phyloP scores from a whole-genome alignment of 2,113 vertebrate species.

The Hippocampus abdominalis region DNA sequence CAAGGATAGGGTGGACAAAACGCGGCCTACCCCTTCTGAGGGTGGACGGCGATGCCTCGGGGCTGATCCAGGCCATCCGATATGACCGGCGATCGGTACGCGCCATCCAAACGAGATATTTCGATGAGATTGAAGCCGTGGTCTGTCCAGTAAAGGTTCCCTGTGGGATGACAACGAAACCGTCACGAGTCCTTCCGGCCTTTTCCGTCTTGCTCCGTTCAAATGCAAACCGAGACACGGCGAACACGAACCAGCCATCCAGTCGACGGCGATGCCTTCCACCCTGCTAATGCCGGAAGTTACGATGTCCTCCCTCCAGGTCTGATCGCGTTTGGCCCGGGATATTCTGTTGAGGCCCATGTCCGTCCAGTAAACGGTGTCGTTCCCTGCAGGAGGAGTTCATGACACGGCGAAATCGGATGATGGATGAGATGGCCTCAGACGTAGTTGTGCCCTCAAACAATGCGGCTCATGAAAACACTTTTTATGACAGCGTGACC shows the following conservation, averaged over 20 bases:
- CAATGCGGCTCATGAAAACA: slow-evolving; percentile 44
- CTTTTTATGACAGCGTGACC: slow-evolving; percentile 47
- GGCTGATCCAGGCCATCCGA: slow-evolving; percentile 94
- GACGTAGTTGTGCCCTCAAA: slow-evolving; percentile 33
- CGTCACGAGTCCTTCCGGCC: too few relatives aligned
- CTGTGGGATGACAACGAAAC: slow-evolving; percentile 56
- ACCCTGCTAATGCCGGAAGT: slow-evolving; percentile 94
- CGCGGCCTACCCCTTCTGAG: slow-evolving; percentile 79
- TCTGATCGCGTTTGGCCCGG: slow-evolving; percentile 90
- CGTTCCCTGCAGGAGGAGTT: slow-evolving; percentile 79
- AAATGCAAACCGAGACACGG: neutral
- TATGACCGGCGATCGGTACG: slow-evolving; percentile 91
- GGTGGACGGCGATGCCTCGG: slow-evolving; percentile 89
- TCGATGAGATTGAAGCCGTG: slow-evolving; percentile 97
- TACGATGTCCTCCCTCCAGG: slow-evolving; percentile 94
- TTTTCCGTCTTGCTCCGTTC: neutral
- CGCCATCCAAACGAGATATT: slow-evolving; percentile 89
- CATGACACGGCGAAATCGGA: slow-evolving; percentile 31
- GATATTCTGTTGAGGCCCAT: slow-evolving; percentile 98
- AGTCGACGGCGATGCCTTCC: slow-evolving; percentile 95
- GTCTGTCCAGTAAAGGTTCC: slow-evolving; percentile 97
- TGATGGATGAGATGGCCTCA: slow-evolving; percentile 35
- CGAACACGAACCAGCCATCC: slow-evolving; percentile 86
- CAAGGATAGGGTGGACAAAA: neutral
- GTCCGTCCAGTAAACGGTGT: slow-evolving; percentile 98